Percentiles rank a stretch among this genome's conserved stretches.
Conservation (phyloP, 2,797 vertebrate genomes). For the Vultur gryphus region DNA sequence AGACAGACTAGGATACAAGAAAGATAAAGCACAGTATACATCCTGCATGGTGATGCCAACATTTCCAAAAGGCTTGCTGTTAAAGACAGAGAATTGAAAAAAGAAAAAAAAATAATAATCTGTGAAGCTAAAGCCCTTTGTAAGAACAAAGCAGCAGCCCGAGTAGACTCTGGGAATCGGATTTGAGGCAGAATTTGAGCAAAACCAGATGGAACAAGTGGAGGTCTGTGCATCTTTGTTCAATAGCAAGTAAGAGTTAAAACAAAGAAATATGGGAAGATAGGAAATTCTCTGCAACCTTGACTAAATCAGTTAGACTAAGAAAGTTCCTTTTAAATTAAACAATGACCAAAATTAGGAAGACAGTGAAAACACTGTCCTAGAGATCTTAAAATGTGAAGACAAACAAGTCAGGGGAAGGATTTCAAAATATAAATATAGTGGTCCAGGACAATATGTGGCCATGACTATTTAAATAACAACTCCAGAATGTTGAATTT, state of each 20-base stretch:
- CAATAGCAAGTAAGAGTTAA: not conserved
- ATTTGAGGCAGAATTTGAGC: conserved; percentile 50
- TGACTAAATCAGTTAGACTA: not conserved
- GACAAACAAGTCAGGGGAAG: not conserved
- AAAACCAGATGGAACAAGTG: conserved; percentile 53
- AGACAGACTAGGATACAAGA: not conserved
- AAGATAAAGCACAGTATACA: conserved; percentile 24
- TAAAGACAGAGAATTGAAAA: not conserved
- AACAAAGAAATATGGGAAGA: conserved; percentile 2
- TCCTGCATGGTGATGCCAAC: not conserved
- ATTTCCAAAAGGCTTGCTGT: not conserved
- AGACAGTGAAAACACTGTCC: not conserved
- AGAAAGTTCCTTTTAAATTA: not conserved
- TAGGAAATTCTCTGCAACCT: not conserved
- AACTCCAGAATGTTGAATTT: not conserved
- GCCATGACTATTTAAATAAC: not conserved
- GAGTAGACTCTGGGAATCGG: conserved; percentile 4
- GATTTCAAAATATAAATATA: not conserved
- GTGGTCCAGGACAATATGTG: not conserved
- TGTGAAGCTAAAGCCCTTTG: not conserved
- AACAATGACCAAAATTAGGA: not conserved
- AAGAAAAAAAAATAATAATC: not conserved
- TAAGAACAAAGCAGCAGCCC: conserved; percentile 38
- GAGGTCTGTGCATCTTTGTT: not conserved
- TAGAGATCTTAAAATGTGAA: not conserved